Conservation (phyloP, 2,888 invertebrate species). For the Tiphia femorata region DNA sequence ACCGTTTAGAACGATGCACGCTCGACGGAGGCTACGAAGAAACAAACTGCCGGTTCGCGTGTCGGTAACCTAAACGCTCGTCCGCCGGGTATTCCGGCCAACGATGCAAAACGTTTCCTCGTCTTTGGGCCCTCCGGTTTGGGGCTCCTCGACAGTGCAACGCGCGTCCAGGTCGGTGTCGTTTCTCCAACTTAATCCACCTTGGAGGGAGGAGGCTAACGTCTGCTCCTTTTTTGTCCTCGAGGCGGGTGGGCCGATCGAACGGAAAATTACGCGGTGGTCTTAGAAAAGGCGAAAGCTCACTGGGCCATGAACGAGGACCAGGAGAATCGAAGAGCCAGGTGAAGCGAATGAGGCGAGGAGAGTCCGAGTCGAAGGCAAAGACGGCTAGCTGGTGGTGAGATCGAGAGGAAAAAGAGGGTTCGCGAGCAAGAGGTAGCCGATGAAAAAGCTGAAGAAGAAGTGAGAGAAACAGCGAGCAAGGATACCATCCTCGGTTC, state of each 20-base stretch:
- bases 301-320: not conserved
- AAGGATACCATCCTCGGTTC: conserved; percentile 30
- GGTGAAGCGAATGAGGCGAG: not conserved
- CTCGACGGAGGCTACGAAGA: too few species aligned
- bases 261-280: conserved; percentile 40
- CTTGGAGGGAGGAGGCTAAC: too few species aligned
- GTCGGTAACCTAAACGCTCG: too few species aligned
- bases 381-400: conserved; percentile 1
- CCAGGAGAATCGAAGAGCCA: not conserved
- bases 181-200: too few species aligned
- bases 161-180: too few species aligned
- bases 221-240: conserved; percentile 37
- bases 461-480: not conserved
- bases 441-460: not conserved
- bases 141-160: too few species aligned
- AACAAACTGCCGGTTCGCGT: too few species aligned
- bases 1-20: too few species aligned
- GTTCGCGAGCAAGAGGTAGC: not conserved
- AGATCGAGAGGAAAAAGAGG: not conserved
- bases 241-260: conserved; percentile 36
- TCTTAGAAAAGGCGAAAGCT: conserved; percentile 3
- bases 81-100: too few species aligned
- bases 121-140: too few species aligned
- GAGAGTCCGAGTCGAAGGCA: not conserved
- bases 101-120: too few species aligned